A percentile compares a stretch with the other conserved stretches of the same genome.
phyloP scores from a whole-genome alignment of 2,113 vertebrate genomes.

The Microtus richardsoni region DNA sequence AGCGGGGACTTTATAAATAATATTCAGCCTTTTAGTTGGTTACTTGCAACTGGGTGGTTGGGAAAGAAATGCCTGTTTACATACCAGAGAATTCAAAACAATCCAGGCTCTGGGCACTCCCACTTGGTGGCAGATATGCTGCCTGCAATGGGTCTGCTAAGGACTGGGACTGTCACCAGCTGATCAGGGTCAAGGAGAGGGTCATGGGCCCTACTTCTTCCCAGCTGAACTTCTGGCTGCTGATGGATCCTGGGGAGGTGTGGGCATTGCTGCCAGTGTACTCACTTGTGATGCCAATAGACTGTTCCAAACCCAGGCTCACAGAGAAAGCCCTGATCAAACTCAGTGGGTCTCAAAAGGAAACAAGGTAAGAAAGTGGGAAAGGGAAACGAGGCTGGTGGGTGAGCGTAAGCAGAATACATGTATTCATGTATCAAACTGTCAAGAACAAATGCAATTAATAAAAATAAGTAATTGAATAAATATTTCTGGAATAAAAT shows the following conservation, averaged over 20 bases:
- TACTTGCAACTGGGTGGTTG: no score
- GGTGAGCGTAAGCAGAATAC: no score
- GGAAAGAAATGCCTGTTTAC: no score
- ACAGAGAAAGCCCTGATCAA: neutral
- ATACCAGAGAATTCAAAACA: neutral
- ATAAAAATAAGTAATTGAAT: neutral
- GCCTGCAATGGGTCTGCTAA: neutral
- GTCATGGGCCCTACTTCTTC: neutral
- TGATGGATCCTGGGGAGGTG: neutral
- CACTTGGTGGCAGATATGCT: no score
- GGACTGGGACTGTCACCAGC: no score
- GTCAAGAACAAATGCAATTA: neutral
- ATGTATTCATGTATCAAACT: no score
- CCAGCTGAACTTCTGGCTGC: neutral
- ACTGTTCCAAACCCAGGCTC: neutral
- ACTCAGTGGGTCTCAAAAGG: neutral
- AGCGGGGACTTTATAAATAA: no score
- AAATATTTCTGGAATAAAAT: neutral
- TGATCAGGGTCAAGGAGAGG: neutral
- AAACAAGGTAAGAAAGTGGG: neutral
- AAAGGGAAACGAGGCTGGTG: no score
- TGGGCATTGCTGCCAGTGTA: no score
- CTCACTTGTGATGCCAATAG: neutral
- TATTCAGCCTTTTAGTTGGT: no score
- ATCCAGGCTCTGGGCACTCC: neutral